Percentiles rank a stretch among this genome's conserved stretches.
phyloP scores from a whole-genome alignment of 1,140 invertebrate species.

The Acromyrmex echinatior region DNA sequence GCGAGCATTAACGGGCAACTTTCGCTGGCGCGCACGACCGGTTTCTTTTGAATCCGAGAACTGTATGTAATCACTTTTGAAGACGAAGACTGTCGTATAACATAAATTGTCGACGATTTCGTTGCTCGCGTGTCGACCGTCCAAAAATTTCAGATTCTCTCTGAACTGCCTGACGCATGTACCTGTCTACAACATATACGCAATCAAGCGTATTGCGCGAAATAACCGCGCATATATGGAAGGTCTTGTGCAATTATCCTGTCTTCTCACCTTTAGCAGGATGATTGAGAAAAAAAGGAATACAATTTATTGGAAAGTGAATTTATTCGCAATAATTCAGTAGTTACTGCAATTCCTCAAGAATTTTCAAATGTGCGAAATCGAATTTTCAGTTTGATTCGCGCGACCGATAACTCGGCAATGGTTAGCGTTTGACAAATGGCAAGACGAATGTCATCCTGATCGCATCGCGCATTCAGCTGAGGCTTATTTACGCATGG shows the following conservation, averaged over 20 bases:
- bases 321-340: neutral
- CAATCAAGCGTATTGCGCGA: neutral
- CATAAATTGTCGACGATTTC: conserved; percentile 59
- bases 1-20: conserved; percentile 69
- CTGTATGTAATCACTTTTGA: conserved; percentile 63
- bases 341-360: neutral
- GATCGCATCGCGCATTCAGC: conserved; percentile 22
- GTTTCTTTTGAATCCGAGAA: conserved; percentile 73
- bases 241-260: conserved; percentile 9
- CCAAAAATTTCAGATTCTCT: conserved; percentile 24
- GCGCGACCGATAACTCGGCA: conserved; percentile 9
- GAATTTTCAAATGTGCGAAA: conserved; percentile 20
- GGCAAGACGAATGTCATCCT: conserved; percentile 22
- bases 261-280: neutral
- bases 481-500: conserved; percentile 43
- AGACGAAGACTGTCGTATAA: conserved; percentile 46
- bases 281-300: neutral
- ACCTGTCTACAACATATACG: neutral
- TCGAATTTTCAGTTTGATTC: conserved; percentile 30
- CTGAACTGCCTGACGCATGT: neutral
- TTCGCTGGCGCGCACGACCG: conserved; percentile 73
- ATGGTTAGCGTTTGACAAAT: conserved; percentile 53
- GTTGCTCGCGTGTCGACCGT: neutral
- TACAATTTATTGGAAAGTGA: conserved; percentile 17
- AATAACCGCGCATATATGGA: neutral